Evolutionary conservation across 1,140 invertebrate species (phyloP), one percentile per base, ranked within the genome.

Genomic region (Conopomorpha cramerella): DNA sequence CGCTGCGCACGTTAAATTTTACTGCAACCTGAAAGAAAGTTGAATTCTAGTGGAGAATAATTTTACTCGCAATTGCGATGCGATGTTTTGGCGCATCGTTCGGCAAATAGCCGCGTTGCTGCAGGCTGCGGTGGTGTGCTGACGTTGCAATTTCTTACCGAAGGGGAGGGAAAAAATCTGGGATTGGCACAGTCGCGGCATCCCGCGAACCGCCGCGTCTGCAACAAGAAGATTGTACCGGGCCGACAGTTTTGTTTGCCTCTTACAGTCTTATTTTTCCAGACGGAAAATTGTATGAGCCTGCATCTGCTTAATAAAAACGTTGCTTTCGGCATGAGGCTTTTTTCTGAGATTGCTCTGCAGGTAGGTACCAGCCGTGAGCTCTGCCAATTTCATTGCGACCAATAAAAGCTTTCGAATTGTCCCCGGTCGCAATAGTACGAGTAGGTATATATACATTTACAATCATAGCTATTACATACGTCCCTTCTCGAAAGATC

Each of bases 31-130:
- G n/a, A n/a, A 29, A 29, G 8, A 51, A 57, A 55, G 57, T 65
- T 62, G 51, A 59, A 70, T 62, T 68, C 58, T 61, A 50, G 61
- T 50, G 51, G 40, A 42, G 53, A 65, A 68, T 65, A 61, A 63
- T 68, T 71, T 71, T 71, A 62, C 57, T 59, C 59, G 46, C 62
- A 60, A 73, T 73, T 66, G 58, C 64, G 49, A 62, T 63, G 62
- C 54, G 55, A 68, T 73, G 67, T 70, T 74, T 71, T 64, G 70
- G 67, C 63, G 66, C 63, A 72, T 58, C 60, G 66, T 64, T 71
- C 63, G 62, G 65, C 65, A 70, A 74, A 72, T 66, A 70, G 11
- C 16, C 11, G n/a, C 13, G 14, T 53, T 60, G 51, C 66, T 50
- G 61, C 58, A 61, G 55, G 52, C 61, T 59, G 70, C 55, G 56